Conservation (phyloP, 2,797 vertebrate genomes). For the Cirrhinus molitorella region DNA sequence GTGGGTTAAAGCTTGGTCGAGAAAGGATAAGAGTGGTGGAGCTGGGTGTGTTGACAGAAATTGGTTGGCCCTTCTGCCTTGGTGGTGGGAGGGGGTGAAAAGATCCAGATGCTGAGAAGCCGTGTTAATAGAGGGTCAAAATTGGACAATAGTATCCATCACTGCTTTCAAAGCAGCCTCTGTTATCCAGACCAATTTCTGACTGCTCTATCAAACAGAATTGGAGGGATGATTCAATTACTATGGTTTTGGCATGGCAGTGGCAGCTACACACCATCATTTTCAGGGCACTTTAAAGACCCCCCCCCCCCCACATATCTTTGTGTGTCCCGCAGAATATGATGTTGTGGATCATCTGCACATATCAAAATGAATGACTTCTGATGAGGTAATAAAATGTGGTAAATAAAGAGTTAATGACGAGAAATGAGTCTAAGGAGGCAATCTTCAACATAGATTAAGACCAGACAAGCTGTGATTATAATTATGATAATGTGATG, state of each 20-base stretch:
- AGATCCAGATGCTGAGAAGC: constrained; percentile 91
- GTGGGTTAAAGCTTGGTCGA: constrained; percentile 23
- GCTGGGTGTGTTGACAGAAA: constrained; percentile 71
- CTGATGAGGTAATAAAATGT: constrained; percentile 43
- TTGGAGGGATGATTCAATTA: constrained; percentile 88
- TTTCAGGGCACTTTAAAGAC: constrained; percentile 53
- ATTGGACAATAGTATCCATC: constrained; percentile 93
- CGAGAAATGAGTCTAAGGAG: constrained; percentile 46
- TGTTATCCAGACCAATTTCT: constrained; percentile 85
- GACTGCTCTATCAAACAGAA: constrained; percentile 84
- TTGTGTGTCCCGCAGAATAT: constrained; percentile 35
- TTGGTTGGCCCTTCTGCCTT: constrained; percentile 85
- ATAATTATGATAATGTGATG: constrained; percentile 46
- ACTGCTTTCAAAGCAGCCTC: constrained; percentile 87
- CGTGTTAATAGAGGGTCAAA: constrained; percentile 94
- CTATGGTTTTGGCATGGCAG: constrained; percentile 84
- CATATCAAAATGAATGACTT: constrained; percentile 28
- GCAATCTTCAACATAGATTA: constrained; percentile 51
- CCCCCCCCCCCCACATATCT: not conserved
- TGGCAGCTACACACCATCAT: constrained; percentile 68
- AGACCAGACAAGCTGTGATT: constrained; percentile 40
- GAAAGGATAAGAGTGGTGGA: constrained; percentile 28
- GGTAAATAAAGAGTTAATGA: constrained; percentile 52
- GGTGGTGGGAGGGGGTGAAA: constrained; percentile 82
- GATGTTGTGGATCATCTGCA: constrained; percentile 28